phyloP scores from a whole-genome alignment of 2,797 vertebrate genomes.

The Lithobates sylvaticus region DNA sequence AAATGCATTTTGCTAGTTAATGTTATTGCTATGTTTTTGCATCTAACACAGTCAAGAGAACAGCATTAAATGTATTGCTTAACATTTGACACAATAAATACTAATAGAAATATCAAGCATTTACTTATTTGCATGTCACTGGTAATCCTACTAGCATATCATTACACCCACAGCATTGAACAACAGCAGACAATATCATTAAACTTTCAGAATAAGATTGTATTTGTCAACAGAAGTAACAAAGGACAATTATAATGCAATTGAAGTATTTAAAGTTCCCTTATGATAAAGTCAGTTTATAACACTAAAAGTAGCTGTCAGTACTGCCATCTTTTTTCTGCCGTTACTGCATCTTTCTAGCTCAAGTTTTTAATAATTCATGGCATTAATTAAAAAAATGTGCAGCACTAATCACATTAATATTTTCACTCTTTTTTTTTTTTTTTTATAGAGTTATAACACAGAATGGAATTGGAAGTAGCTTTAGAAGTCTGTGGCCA shows the following conservation, averaged over 20 bases:
- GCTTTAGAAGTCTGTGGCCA: constrained; percentile 26
- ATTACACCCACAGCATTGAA: constrained; percentile 50
- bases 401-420: constrained; percentile 46
- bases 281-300: constrained; percentile 46
- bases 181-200: constrained; percentile 41
- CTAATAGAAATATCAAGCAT: constrained; percentile 51
- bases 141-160: constrained; percentile 41
- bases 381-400: constrained; percentile 54
- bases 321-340: constrained; percentile 48
- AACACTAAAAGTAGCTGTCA: constrained; percentile 44
- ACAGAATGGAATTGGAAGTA: constrained; percentile 21
- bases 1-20: constrained; percentile 52
- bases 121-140: constrained; percentile 54
- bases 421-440: constrained; percentile 24
- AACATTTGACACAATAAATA: constrained; percentile 59
- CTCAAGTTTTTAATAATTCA: constrained; percentile 46
- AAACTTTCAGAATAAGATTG: constrained; percentile 28
- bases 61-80: constrained; percentile 39
- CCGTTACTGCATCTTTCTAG: constrained; percentile 31
- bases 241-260: constrained; percentile 16
- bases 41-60: constrained; percentile 40
- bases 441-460: constrained; percentile 24
- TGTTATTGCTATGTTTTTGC: constrained; percentile 17
- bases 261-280: constrained; percentile 39
- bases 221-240: not conserved